These are phyloP conservation scores for Dicaeum eximium DNA, from an alignment of 2,113 vertebrate genomes.

Conservation along the genomic window DNA sequence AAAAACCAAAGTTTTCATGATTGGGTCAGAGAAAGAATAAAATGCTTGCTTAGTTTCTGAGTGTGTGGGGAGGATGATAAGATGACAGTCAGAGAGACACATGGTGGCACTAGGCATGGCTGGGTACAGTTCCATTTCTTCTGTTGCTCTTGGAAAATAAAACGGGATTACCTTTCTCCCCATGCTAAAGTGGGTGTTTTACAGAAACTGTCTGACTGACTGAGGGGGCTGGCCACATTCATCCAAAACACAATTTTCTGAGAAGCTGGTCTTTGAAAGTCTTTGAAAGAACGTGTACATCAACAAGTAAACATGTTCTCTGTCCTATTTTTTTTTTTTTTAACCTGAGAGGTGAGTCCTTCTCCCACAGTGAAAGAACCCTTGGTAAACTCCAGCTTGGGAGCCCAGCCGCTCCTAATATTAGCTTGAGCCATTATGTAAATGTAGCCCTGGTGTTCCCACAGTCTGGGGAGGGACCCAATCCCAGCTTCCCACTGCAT, in stretches of 20 bases:
- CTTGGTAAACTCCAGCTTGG: not conserved
- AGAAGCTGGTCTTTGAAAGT: not conserved
- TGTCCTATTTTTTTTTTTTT: not conserved
- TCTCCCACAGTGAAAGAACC: not conserved
- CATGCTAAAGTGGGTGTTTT: not conserved
- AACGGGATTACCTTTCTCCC: not conserved
- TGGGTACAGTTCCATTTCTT: not conserved
- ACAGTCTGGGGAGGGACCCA: not conserved
- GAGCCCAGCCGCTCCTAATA: not conserved
- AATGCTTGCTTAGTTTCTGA: not conserved
- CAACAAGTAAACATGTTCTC: not conserved
- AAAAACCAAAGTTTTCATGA: not conserved
- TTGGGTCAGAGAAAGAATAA: not conserved
- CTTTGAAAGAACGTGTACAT: not conserved
- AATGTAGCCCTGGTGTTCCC: not conserved
- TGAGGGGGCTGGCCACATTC: accelerated
- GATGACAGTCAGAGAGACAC: not conserved
- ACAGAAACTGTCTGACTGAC: not conserved
- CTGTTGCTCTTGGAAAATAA: not conserved
- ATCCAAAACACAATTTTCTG: not conserved
- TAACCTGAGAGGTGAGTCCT: not conserved
- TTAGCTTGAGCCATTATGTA: constrained; percentile 13
- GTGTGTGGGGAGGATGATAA: not conserved
- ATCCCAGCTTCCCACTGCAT: not conserved
- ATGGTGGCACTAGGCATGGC: not conserved